phyloP scores from a whole-genome alignment of 1,140 invertebrate genomes.

The Andricus grossulariae region DNA sequence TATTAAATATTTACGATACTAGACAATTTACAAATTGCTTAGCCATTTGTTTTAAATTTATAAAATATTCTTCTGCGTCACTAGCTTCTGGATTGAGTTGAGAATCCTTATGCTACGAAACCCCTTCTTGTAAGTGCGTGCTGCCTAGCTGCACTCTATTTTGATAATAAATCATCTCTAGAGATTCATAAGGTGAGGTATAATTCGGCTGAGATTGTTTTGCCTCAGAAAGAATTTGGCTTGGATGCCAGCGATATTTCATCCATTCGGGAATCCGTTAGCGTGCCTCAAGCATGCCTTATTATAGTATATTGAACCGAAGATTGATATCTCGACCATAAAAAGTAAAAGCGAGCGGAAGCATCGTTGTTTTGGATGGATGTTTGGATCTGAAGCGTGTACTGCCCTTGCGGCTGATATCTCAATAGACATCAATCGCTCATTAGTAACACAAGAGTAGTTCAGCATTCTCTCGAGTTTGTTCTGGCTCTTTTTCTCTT shows the following conservation, averaged over 20 bases:
- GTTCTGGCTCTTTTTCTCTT: conserved; percentile 24
- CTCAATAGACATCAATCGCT: conserved; percentile 66
- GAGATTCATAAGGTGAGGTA: no score
- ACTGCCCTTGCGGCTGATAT: conserved; percentile 45
- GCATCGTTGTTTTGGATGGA: conserved; percentile 33
- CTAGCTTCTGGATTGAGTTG: no score
- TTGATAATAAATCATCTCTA: no score
- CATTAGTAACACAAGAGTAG: conserved; percentile 64
- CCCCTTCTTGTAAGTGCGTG: no score
- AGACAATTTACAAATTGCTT: no score
- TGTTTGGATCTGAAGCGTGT: conserved; percentile 33
- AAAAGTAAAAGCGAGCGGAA: conserved; percentile 47
- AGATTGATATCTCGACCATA: conserved; percentile 42
- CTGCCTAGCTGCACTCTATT: no score
- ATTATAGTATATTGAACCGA: conserved; percentile 30
- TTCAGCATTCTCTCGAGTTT: conserved; percentile 35
- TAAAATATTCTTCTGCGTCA: no score
- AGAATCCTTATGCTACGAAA: no score
- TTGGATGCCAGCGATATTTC: background rate
- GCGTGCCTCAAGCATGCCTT: conserved; percentile 37
- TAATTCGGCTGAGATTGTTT: no score
- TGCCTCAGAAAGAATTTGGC: no score
- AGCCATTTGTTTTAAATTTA: no score
- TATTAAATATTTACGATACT: no score
- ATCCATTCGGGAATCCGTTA: conserved; percentile 31